phyloP scores from a whole-genome alignment of 2,888 invertebrate genomes.

The Rhagophthalmus giganteus region DNA sequence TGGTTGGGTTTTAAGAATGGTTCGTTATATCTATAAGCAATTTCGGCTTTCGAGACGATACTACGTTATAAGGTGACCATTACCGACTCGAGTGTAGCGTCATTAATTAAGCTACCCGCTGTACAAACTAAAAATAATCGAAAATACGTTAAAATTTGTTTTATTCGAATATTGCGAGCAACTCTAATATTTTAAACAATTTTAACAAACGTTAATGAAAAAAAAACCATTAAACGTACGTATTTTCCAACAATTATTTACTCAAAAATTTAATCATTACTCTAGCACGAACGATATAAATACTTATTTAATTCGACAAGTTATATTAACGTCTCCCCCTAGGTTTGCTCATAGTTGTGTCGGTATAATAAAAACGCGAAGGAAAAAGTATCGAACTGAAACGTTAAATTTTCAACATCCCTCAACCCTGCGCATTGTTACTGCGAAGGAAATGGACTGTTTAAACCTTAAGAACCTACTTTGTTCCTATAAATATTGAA shows the following conservation, averaged over 20 bases:
- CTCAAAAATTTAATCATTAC: too few relatives aligned
- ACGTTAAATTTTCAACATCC: constrained; percentile 15
- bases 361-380: constrained; percentile 1
- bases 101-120: too few relatives aligned
- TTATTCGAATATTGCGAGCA: too few relatives aligned
- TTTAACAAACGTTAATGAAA: background rate
- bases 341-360: background rate
- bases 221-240: background rate
- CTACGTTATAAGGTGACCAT: too few relatives aligned
- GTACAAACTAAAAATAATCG: too few relatives aligned
- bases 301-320: background rate
- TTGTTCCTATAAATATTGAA: constrained; percentile 24
- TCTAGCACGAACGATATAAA: too few relatives aligned
- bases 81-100: too few relatives aligned
- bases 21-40: too few relatives aligned
- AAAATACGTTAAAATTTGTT: too few relatives aligned
- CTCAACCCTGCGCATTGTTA: constrained; percentile 13
- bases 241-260: background rate
- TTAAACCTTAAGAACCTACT: constrained; percentile 20
- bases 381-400: constrained; percentile 4
- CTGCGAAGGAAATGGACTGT: constrained; percentile 17
- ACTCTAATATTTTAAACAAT: background rate
- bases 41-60: too few relatives aligned
- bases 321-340: background rate
- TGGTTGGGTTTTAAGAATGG: too few relatives aligned